Base-by-base conservation (phyloP, 1,140 invertebrate species). In the Macrobrachium rosenbergii region DNA sequence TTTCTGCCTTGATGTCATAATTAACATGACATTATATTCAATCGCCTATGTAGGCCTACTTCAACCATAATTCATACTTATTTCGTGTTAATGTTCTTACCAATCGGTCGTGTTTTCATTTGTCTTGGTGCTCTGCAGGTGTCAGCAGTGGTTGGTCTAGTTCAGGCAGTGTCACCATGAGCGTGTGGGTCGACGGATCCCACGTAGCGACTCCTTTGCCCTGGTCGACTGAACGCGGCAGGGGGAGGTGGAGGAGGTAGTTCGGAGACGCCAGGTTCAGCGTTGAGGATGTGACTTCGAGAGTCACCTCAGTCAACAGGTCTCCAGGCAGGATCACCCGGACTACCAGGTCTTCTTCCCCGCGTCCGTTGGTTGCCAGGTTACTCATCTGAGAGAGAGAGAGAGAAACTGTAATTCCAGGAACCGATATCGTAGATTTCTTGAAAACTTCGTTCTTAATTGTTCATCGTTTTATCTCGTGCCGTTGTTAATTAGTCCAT, bases 181-280 rank as follows among this genome's bases (percentile, higher is more conserved):
- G 85, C 21, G 85, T 81, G 59, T 81, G 59, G 14, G 85, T 60
- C 5, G 78, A 59, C 17, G 85, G 85, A 23, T 87, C 85, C 85
- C 85, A 87, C 52, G 78, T 87, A 60, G 85, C 85, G 76, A 87
- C 85, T 5, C 85, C 85, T 16, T 81, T 62, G 21, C 69, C 43
- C 59, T 87, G 85, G 28, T 81, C 67, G 5, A 87, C 85, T 28
- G 78, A 79, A 58, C 79, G 85, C 7, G 85, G 85, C 0, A 87
- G 79, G 23, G 67, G 52, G 8, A 87, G 58, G 58, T 81, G 78
- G 21, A 87, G 85, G 78, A 73, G 58, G 59, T 87, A 60, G 59
- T n/a, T 28, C 8, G 85, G 85, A 11, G 85, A 87, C 28, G 78
- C 37, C 6, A 87, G 72, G 28, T 60, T 67, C 3, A 87, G n/a